phyloP scores from a whole-genome alignment of 1,140 invertebrate genomes.

The Aphaenogaster ashmeadi region DNA sequence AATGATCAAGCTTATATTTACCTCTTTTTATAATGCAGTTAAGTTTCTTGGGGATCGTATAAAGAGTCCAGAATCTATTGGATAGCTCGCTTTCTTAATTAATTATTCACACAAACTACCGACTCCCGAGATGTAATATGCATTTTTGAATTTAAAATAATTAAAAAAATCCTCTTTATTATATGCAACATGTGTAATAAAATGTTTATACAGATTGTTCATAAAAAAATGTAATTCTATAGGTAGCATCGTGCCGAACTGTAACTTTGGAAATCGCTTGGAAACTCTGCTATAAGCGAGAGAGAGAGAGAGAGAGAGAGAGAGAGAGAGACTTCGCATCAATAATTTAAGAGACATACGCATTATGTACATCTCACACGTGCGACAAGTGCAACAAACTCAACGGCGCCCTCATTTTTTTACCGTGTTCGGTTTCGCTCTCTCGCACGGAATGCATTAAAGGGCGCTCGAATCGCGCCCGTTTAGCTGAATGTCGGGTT shows the following conservation, averaged over 20 bases:
- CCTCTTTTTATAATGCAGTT: too few species aligned
- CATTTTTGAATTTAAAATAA: not conserved
- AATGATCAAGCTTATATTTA: too few species aligned
- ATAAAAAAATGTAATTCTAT: not conserved
- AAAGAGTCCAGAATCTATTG: too few species aligned
- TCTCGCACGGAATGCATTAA: constrained; percentile 21
- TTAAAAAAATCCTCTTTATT: not conserved
- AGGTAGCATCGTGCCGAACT: too few species aligned
- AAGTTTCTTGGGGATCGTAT: too few species aligned
- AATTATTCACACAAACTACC: not conserved
- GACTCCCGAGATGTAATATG: too few species aligned
- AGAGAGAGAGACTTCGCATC: not conserved
- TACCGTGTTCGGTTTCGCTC: not conserved
- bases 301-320: too few species aligned
- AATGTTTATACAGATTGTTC: not conserved
- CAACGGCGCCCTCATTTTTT: not conserved
- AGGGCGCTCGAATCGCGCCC: not conserved
- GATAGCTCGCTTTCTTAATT: not conserved
- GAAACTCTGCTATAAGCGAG: not conserved
- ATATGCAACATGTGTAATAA: not conserved
- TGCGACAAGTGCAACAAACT: constrained; percentile 30
- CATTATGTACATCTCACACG: not conserved
- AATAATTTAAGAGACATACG: constrained; percentile 19
- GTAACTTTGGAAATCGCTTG: not conserved
- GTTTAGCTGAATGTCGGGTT: not conserved